Percentiles rank a stretch among this genome's conserved stretches.
Conservation (phyloP, 2,113 vertebrate species). For the Mystacornis crossleyi region DNA sequence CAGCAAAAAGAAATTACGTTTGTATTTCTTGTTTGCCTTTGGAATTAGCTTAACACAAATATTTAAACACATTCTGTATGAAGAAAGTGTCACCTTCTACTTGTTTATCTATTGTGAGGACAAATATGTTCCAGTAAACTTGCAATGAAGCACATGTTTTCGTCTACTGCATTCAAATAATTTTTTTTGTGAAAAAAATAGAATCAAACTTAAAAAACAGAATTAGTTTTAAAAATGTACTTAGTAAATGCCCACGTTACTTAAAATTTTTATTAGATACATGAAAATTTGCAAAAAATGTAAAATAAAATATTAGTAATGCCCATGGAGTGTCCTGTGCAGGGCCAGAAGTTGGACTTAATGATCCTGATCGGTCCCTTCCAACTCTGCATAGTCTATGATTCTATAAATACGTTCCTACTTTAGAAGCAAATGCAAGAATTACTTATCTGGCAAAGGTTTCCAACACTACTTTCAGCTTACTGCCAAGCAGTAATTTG, state of each 20-base stretch:
- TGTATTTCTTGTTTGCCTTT: not conserved
- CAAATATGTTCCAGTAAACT: not conserved
- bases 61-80: not conserved
- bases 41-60: not conserved
- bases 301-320: not conserved
- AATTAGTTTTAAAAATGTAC: not conserved
- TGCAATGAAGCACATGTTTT: not conserved
- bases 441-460: not conserved
- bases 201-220: not conserved
- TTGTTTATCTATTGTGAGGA: not conserved
- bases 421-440: not conserved
- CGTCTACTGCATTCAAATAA: not conserved
- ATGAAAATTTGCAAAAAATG: not conserved
- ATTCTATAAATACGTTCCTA: not conserved
- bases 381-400: not conserved
- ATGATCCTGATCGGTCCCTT: not conserved
- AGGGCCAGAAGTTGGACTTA: not conserved
- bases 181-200: not conserved
- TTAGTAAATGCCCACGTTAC: not conserved
- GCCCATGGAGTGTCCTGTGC: no score
- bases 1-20: conserved; percentile 4
- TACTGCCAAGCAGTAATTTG: not conserved
- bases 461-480: not conserved
- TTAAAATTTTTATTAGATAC: not conserved
- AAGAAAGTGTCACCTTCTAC: not conserved